Conservation (phyloP, 92 coral and sea anemone genomes). For the Virgularia gustaviana region DNA sequence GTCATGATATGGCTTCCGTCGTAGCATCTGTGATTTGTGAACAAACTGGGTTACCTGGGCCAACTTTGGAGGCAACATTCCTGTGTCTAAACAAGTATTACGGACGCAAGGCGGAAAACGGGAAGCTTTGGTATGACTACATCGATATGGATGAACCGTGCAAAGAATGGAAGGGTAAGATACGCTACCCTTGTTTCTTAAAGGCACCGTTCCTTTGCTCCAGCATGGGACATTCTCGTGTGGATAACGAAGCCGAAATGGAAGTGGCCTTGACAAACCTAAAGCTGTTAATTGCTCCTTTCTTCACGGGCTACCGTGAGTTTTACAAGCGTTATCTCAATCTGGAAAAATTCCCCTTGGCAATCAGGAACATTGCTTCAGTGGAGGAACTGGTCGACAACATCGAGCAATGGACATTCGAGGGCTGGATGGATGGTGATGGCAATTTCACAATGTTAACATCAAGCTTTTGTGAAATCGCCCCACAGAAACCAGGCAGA, state of each 20-base stretch:
- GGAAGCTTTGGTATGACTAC: constrained; percentile 4
- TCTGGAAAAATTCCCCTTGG: constrained; percentile 15
- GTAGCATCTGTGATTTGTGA: constrained; percentile 26
- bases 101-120: background rate
- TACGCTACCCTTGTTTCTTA: constrained; percentile 1
- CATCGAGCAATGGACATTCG: background rate
- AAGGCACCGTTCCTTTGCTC: background rate
- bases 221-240: background rate
- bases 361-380: constrained; percentile 10
- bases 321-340: constrained; percentile 1
- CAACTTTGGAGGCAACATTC: constrained; percentile 20
- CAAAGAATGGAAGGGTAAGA: background rate
- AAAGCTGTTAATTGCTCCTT: background rate
- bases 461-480: background rate
- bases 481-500: background rate
- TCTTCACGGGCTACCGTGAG: constrained; percentile 8
- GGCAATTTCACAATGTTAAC: constrained; percentile 4
- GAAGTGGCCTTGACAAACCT: background rate
- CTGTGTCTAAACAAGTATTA: constrained; percentile 22
- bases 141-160: background rate
- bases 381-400: constrained; percentile 16
- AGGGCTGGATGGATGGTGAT: constrained; percentile 16
- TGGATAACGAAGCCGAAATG: constrained; percentile 18
- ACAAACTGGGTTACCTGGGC: constrained; percentile 15
- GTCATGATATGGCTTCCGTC: constrained; percentile 31